Base-by-base conservation (phyloP, 2,888 invertebrate genomes). In the Holacanthella duospinosa region DNA sequence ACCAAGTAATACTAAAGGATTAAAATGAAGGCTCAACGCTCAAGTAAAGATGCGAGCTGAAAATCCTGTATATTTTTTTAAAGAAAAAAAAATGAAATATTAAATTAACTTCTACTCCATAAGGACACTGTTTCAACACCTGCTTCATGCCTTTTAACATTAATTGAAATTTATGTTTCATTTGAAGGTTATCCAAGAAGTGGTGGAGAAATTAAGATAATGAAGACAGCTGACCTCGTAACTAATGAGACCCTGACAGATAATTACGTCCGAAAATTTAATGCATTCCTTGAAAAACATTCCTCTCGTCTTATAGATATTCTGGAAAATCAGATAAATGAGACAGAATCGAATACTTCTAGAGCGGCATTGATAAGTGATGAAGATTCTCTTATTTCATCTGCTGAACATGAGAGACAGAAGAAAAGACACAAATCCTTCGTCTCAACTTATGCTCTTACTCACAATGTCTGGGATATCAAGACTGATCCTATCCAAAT, bases 221-320 rank as follows among this genome's bases (percentile, higher is more conserved):
- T 69, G 66, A 67, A 67, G 25, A 67, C 68, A 24, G 59, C 65
- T 12, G 70, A 70, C 43, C 66, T 60, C 3, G 66, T 69, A 0
- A 69, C 70, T 0, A 66, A 72, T 59, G 61, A 68, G 36, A 67
- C 71, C 0, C 56, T 72, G 25, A 68, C 67, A 19, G 71, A 72
- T 48, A 66, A 68, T 53, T 70, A 71, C 54, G 61, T 72, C 19
- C 66, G 62, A 55, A 60, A 64, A 25, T 72, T 66, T 56, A 70
- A 69, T n/a, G 43, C 43, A 4, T 71, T 72, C 65, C 36, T 71
- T 12, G 70, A 71, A 25, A 64, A 64, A 28, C 69, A 71, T 58
- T 67, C 69, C 25, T 55, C 55, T 1, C 62, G 62, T 2, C 27
- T 68, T 19, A 61, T 67, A 12, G 29, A 60, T 24, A 53, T 59